Conservation (phyloP, 2,113 vertebrate genomes). For the Microcebus murinus region DNA sequence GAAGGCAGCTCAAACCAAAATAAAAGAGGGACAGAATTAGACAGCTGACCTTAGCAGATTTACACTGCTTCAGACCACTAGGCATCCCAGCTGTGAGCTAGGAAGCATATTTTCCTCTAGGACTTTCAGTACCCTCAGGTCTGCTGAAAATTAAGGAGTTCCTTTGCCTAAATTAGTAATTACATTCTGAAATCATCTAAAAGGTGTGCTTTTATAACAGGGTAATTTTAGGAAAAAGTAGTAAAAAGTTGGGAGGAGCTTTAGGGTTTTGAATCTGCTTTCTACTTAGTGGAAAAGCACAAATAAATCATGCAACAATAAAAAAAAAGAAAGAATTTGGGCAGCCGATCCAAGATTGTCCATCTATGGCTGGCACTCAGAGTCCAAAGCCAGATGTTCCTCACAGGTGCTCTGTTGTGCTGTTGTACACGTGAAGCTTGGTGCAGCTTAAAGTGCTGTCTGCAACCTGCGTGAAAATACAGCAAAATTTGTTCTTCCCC, state of each 20-base stretch:
- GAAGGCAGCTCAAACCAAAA: background rate
- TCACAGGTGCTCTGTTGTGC: background rate
- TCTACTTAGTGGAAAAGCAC: conserved; percentile 20
- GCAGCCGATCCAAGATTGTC: background rate
- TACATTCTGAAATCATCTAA: background rate
- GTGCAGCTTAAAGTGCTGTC: background rate
- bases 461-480: no score
- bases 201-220: background rate
- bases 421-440: background rate
- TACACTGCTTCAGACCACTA: background rate
- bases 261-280: background rate
- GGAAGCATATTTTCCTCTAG: background rate
- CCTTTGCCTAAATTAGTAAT: background rate
- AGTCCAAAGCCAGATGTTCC: background rate
- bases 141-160: background rate
- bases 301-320: background rate
- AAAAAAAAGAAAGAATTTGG: no score
- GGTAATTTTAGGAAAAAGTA: background rate
- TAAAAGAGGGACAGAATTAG: background rate
- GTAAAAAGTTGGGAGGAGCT: background rate
- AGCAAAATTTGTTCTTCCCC: no score
- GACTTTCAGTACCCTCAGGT: background rate
- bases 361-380: background rate
- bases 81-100: background rate
- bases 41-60: background rate